Evolutionary conservation across 2,888 invertebrate species (phyloP).

Genomic region (Cataglyphis cursor): DNA sequence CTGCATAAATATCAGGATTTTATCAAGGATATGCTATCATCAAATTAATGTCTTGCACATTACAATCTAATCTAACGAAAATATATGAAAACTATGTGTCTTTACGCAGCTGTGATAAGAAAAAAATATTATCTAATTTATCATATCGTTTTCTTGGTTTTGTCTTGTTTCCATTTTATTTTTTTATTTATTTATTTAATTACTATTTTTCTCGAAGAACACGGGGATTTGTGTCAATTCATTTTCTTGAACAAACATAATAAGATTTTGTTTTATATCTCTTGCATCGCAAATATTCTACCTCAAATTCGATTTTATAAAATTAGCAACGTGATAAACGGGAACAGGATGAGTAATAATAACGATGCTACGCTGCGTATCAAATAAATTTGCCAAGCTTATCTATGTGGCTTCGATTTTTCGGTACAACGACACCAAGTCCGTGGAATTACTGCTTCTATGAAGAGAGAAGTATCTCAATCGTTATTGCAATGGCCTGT

Average conservation of each 20-base stretch:
- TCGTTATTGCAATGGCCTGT: conserved; percentile 19
- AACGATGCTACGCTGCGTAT: conserved; percentile 2
- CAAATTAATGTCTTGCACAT: neutral
- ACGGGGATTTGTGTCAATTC: neutral
- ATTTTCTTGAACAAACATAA: conserved; percentile 29
- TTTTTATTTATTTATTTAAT: neutral
- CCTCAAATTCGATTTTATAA: conserved; percentile 16
- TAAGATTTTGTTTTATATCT: neutral
- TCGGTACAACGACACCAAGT: conserved; percentile 9
- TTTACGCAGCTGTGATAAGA: neutral
- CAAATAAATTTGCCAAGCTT: conserved; percentile 2
- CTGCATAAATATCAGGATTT: neutral
- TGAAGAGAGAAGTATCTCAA: conserved; percentile 42
- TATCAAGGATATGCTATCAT: neutral
- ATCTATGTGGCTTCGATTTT: conserved; percentile 4
- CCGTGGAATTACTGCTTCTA: conserved; percentile 4
- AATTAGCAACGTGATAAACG: conserved; percentile 12
- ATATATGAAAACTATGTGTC: neutral
- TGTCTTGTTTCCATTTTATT: neutral
- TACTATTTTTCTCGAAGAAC: neutral
- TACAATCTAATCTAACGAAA: neutral
- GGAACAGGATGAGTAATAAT: neutral
- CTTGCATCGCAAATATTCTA: neutral
- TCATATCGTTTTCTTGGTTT: neutral
- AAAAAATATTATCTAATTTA: conserved; percentile 2